A percentile compares a stretch with the other conserved stretches of the same genome.
phyloP scores from a whole-genome alignment of 2,113 vertebrate species.

The Oncorhynchus masou region DNA sequence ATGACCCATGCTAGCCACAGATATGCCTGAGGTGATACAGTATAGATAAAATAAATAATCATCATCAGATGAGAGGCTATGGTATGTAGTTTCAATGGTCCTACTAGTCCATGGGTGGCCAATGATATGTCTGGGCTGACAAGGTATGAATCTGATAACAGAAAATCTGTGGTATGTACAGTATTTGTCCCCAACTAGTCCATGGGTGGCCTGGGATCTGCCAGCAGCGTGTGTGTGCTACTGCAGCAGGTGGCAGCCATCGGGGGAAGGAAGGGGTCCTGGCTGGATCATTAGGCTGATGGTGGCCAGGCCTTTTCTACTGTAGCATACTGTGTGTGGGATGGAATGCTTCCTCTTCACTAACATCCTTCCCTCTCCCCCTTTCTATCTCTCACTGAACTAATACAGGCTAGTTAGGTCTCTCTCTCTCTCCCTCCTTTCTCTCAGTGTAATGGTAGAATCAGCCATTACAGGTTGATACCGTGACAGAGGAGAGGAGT shows the following conservation, averaged over 20 bases:
- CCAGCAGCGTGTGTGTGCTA: neutral
- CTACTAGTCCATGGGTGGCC: neutral
- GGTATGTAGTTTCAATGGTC: too few relatives aligned
- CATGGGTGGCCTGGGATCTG: neutral
- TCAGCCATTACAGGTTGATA: conserved; percentile 44
- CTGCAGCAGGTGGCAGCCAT: conserved; percentile 14
- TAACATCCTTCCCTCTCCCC: neutral
- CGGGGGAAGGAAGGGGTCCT: neutral
- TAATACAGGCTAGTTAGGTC: neutral
- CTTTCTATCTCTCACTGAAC: conserved; percentile 4
- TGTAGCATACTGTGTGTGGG: conserved; percentile 4
- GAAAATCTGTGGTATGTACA: too few relatives aligned
- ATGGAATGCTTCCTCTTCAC: conserved; percentile 24
- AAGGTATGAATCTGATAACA: too few relatives aligned
- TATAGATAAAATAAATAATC: neutral
- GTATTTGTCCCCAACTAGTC: neutral
- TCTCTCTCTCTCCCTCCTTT: neutral
- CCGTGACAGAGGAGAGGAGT: conserved; percentile 41
- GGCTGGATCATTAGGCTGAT: conserved; percentile 36
- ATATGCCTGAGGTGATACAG: neutral
- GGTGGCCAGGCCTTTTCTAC: conserved; percentile 20
- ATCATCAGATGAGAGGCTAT: too few relatives aligned
- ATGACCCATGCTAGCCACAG: neutral
- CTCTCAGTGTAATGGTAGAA: conserved; percentile 9
- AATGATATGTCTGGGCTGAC: neutral